Percentiles rank a stretch among this genome's conserved stretches.
Conservation (phyloP, 2,888 invertebrate genomes). For the Drosophila anceps region DNA sequence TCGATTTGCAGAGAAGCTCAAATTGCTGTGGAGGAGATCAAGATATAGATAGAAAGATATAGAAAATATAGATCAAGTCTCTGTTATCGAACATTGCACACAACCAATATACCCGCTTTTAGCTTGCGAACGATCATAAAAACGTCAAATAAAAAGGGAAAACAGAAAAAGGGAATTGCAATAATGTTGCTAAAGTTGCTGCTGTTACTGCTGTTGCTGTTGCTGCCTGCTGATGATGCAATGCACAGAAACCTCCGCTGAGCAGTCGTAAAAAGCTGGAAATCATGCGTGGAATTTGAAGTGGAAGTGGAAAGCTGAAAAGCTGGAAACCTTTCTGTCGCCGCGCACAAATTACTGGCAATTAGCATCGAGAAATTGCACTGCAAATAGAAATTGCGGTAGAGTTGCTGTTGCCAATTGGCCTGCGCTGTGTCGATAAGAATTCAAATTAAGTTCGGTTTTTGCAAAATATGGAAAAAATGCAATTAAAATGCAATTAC, state of each 20-base stretch:
- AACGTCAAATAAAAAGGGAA: neutral
- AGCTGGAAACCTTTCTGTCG: neutral
- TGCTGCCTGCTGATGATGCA: conserved; percentile 39
- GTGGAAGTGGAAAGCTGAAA: neutral
- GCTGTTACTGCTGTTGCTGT: neutral
- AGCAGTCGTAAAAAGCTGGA: conserved; percentile 2
- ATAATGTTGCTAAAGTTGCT: conserved; percentile 2
- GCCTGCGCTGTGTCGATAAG: neutral
- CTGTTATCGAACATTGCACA: neutral
- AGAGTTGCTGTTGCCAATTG: neutral
- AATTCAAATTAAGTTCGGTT: neutral
- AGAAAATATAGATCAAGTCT: no score
- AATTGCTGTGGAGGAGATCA: no score
- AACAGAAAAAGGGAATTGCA: conserved; percentile 3
- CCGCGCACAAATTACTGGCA: conserved; percentile 10
- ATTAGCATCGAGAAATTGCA: neutral
- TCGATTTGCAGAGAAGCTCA: no score
- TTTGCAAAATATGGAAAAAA: neutral
- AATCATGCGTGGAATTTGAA: neutral
- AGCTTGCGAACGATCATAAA: neutral
- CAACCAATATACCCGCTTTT: neutral
- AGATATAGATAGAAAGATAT: no score
- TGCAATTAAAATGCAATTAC: conserved; percentile 5
- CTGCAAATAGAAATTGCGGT: neutral
- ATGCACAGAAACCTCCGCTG: conserved; percentile 4